A percentile compares a stretch with the other conserved stretches of the same genome.
phyloP scores from a whole-genome alignment of 2,888 invertebrate genomes.

The Microdon myrmicae region DNA sequence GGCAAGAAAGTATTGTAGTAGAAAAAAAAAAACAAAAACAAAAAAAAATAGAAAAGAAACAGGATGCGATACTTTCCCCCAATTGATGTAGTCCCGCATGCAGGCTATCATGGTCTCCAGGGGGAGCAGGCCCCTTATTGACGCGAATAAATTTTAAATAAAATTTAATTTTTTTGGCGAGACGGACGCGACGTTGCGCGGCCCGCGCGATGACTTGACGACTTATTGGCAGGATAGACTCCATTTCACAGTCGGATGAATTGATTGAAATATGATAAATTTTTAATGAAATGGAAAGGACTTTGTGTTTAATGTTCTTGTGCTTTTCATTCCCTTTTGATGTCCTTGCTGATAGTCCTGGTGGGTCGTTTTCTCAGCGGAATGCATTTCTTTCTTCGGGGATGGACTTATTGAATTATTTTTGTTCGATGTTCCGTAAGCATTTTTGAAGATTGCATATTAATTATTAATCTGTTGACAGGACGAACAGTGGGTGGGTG shows the following conservation, averaged over 20 bases:
- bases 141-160: slow-evolving; percentile 52
- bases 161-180: slow-evolving; percentile 43
- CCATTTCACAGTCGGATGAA: slow-evolving; percentile 54
- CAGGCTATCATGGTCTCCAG: slow-evolving; percentile 28
- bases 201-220: slow-evolving; percentile 50
- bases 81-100: slow-evolving; percentile 5
- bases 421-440: slow-evolving; percentile 37
- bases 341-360: slow-evolving; percentile 6
- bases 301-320: slow-evolving; percentile 50
- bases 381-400: slow-evolving; percentile 10
- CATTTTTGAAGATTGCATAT: slow-evolving; percentile 44
- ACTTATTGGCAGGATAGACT: slow-evolving; percentile 53
- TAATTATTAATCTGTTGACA: slow-evolving; percentile 46
- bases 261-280: slow-evolving; percentile 54
- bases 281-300: slow-evolving; percentile 54
- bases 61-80: slow-evolving; percentile 40
- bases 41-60: slow-evolving; percentile 33
- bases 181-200: slow-evolving; percentile 12
- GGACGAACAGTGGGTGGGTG: slow-evolving; percentile 5
- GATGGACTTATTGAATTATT: slow-evolving; percentile 49
- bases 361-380: slow-evolving; percentile 9
- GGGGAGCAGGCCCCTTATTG: slow-evolving; percentile 46
- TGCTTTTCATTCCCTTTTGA: slow-evolving; percentile 58
- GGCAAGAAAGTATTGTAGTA: too few relatives aligned
- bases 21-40: slow-evolving; percentile 8